A percentile compares a stretch with the other conserved stretches of the same genome.
Evolutionary conservation across 2,113 vertebrate genomes (phyloP).

Genomic region (Tenrec ecaudatus): DNA sequence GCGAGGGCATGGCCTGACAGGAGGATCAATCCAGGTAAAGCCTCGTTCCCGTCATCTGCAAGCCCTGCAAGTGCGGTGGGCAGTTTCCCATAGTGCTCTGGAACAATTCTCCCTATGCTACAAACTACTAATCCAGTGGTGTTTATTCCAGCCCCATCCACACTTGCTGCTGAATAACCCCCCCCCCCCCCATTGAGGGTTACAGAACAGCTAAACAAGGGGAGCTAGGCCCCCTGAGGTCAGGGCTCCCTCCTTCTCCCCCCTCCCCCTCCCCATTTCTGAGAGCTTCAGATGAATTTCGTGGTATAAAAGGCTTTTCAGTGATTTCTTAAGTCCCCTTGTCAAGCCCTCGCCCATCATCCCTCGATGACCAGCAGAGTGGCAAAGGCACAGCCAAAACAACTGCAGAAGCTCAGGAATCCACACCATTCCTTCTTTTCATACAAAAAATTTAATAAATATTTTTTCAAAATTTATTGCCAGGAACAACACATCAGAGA

Average conservation of each 20-base stretch:
- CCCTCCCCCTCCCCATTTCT: not conserved
- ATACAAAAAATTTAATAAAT: slow-evolving; percentile 99
- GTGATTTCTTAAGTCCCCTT: not conserved
- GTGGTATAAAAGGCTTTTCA: slow-evolving; percentile 30
- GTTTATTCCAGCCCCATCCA: slow-evolving; percentile 75
- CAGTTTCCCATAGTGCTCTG: slow-evolving; percentile 37
- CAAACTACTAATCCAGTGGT: slow-evolving; percentile 66
- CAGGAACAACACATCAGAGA: slow-evolving; percentile 95
- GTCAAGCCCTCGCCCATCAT: not conserved
- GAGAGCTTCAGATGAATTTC: slow-evolving; percentile 36
- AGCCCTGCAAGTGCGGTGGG: slow-evolving; percentile 3
- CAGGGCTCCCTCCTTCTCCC: slow-evolving; percentile 36
- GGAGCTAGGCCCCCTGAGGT: slow-evolving; percentile 1
- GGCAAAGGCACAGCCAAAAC: not conserved
- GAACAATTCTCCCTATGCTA: slow-evolving; percentile 67
- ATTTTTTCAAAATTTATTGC: slow-evolving; percentile 99
- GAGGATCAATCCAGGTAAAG: slow-evolving; percentile 30
- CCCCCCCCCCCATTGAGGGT: not conserved
- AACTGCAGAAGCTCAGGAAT: slow-evolving; percentile 80
- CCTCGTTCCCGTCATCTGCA: slow-evolving; percentile 21
- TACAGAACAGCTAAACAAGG: slow-evolving; percentile 1
- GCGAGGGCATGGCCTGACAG: not conserved
- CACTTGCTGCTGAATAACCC: slow-evolving; percentile 65
- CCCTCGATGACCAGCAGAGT: not conserved
- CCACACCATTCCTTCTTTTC: slow-evolving; percentile 92